Evolutionary conservation across 1,140 invertebrate species (phyloP), one percentile per base, ranked within the genome.

Genomic region (Papilio polyxenes): DNA sequence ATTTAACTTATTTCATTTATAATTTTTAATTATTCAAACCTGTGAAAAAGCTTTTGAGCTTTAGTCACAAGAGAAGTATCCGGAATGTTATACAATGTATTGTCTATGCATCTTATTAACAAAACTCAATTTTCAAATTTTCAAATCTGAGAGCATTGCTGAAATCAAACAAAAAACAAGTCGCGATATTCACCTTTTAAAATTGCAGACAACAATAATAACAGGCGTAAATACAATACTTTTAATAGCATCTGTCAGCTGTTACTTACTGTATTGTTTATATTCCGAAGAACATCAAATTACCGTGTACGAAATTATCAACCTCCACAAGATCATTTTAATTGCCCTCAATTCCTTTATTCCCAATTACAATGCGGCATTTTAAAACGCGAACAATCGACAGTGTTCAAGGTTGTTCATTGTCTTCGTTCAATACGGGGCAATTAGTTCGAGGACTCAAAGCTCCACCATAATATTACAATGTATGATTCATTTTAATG

Each of bases 401-500:
- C 75, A 51, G 40, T 37, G 77, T 79, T 59, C 78, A 80, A 65
- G 56, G 78, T 69, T 80, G 59, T 69, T 80, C 49, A 77, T 77
- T 80, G 78, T 80, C 59, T 53, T 77, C 78, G 48, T 65, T 23
- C 78, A 80, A 80, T 69, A 48, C 78, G 15, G 49, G 20, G 49
- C 78, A 80, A 80, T 80, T 80, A 80, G 78, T 31, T 69, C 40
- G 59, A 80, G 78, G 78, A 80, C 23, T 40, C 59, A 80, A 80
- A 80, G 59, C 78, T 69, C 59, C 78, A 65, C 78, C 78, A 65
- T 80, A 65, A 44, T 44, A 80, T 80, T 80, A 80, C 78, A 80
- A 80, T 80, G 78, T 80, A 80, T 80, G 78, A 80, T 80, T 80
- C 59, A 80, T 80, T 80, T 80, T 69, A 80, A 23, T 80, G 49